Evolutionary conservation across 2,113 vertebrate genomes (phyloP), one percentile per base, ranked within the genome.

Genomic region (Eurypyga helias): DNA sequence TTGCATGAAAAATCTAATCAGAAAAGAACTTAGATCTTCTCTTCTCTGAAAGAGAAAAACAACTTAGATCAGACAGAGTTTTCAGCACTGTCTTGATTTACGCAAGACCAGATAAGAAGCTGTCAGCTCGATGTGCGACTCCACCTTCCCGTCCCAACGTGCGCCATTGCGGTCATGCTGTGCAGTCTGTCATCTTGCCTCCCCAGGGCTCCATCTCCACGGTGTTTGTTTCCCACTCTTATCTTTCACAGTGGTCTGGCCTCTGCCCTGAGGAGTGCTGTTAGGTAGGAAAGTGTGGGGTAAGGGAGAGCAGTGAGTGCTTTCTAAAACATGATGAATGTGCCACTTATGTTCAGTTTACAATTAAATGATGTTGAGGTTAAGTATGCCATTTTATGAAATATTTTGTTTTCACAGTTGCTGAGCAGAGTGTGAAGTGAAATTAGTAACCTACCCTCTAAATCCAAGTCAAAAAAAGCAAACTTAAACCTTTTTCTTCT

Each of bases 391-490:
- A 28, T 84, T 95, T 89, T 64, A 62, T 90, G 71, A 83, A 43
- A 70, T 55, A 64, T 69, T 96, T 93, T 97, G 29, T 92, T 94
- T 96, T 55, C 64, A 55, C 58, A 83, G 60, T 82, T 94, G 61
- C 66, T 89, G 69, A 79, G 81, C 33, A 92, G 52, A 13, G 5
- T 6, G 18, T 94, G 73, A 85, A 66, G 8, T 15, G 51, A 94
- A 96, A 77, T 80, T 38, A 60, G 41, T 34, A 70, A 91, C 26
- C 13, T 55, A 28, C 18, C 12, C 26, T 94, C 33, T 77, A 87
- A 86, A 86, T 49, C 5, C 4, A 45, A 72, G 52, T 11, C 0
- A 25, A 71, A 79, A 70, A 65, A 84, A 66, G 6, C 13, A 62
- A 93, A 78, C 6, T 15, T 70, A 41, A 84, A 14, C 2, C 8